Evolutionary conservation across 2,113 vertebrate species (phyloP).

Genomic region (Microtus oregoni): DNA sequence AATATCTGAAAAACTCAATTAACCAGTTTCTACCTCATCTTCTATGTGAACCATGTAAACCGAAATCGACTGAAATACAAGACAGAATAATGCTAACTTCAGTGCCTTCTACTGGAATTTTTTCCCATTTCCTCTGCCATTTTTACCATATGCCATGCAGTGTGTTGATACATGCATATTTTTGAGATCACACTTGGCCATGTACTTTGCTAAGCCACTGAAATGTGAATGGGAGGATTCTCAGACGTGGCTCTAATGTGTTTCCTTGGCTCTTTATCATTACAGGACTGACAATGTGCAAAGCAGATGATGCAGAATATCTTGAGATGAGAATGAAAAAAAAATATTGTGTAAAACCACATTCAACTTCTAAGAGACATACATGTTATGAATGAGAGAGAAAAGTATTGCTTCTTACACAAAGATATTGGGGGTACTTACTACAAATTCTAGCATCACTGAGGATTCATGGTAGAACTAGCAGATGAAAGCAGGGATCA

Average conservation of each 20-base stretch:
- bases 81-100: background rate
- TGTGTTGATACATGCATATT: background rate
- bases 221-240: background rate
- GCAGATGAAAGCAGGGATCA: background rate
- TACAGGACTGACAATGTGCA: background rate
- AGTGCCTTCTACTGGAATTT: background rate
- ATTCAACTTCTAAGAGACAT: background rate
- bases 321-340: background rate
- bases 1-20: background rate
- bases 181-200: background rate
- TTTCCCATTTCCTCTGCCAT: background rate
- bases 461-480: background rate
- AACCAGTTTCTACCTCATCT: background rate
- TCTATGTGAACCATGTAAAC: background rate
- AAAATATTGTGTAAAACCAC: background rate
- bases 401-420: background rate
- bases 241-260: background rate
- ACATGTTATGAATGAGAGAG: background rate
- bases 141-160: background rate
- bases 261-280: background rate
- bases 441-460: background rate
- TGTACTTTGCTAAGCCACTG: background rate
- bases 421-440: background rate
- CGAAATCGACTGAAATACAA: background rate
- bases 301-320: background rate